Conservation (phyloP, 2,113 vertebrate genomes). For the Aythya baeri region DNA sequence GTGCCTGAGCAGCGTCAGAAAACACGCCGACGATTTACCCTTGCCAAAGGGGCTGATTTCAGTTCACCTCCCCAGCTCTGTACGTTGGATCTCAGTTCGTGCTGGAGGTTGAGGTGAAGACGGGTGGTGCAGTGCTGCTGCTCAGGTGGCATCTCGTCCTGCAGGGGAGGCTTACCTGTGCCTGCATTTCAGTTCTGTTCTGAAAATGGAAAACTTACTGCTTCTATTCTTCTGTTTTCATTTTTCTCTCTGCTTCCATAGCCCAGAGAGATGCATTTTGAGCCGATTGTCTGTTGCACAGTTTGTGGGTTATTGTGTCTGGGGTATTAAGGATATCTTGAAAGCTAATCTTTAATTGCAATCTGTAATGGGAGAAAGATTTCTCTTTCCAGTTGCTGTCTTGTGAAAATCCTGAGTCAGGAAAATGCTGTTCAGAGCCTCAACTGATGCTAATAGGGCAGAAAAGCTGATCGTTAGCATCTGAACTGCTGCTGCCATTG, state of each 20-base stretch:
- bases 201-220: not conserved
- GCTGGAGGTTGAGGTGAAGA: not conserved
- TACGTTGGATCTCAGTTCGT: not conserved
- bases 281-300: fast-evolving
- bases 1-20: not conserved
- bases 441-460: not conserved
- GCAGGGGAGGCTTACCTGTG: not conserved
- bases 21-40: not conserved
- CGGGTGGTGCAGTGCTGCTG: not conserved
- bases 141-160: not conserved
- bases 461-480: not conserved
- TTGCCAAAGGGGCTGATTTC: not conserved
- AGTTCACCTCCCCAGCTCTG: not conserved
- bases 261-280: not conserved
- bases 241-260: not conserved
- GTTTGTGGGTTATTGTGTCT: not conserved
- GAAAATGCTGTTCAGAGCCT: not conserved
- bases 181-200: not conserved
- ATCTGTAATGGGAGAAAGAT: not conserved
- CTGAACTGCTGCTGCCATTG: slow-evolving; percentile 1
- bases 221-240: not conserved
- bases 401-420: slow-evolving; percentile 36
- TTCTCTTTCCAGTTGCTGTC: not conserved
- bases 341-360: not conserved
- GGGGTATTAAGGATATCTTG: not conserved